Conservation (phyloP, 2,797 vertebrate species). For the Poecilia gillii region DNA sequence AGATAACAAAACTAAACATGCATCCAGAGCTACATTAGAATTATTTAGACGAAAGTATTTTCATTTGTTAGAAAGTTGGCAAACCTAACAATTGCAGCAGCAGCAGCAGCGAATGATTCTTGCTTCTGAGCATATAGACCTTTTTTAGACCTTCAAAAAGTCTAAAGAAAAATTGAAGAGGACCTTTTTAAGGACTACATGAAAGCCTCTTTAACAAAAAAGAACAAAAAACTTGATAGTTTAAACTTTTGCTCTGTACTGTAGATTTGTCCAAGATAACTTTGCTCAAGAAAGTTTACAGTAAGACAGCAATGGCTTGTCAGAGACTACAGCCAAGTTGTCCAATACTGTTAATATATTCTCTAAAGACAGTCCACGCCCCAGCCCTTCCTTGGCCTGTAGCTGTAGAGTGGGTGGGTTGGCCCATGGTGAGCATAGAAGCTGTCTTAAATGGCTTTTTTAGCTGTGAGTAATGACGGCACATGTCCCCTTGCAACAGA, state of each 20-base stretch:
- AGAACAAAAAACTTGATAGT: neutral
- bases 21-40: neutral
- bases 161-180: neutral
- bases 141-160: neutral
- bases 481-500: conserved; percentile 27
- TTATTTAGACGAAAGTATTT: neutral
- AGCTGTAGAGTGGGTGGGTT: conserved; percentile 47
- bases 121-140: neutral
- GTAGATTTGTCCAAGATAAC: conserved; percentile 32
- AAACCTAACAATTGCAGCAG: neutral
- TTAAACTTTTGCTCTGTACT: neutral
- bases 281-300: conserved; percentile 31
- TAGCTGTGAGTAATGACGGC: conserved; percentile 47
- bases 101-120: neutral
- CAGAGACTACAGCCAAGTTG: conserved; percentile 35
- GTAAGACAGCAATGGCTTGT: conserved; percentile 37
- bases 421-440: conserved; percentile 41
- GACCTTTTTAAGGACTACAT: neutral
- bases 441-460: conserved; percentile 54
- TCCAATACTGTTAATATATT: conserved; percentile 46
- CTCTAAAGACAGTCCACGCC: conserved; percentile 51
- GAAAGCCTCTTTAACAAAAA: neutral
- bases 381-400: conserved; percentile 32
- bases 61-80: neutral
- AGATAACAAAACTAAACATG: neutral